Percentiles rank a stretch among this genome's conserved stretches.
Evolutionary conservation across 2,113 vertebrate genomes (phyloP).

Genomic region (Mus spicilegus): DNA sequence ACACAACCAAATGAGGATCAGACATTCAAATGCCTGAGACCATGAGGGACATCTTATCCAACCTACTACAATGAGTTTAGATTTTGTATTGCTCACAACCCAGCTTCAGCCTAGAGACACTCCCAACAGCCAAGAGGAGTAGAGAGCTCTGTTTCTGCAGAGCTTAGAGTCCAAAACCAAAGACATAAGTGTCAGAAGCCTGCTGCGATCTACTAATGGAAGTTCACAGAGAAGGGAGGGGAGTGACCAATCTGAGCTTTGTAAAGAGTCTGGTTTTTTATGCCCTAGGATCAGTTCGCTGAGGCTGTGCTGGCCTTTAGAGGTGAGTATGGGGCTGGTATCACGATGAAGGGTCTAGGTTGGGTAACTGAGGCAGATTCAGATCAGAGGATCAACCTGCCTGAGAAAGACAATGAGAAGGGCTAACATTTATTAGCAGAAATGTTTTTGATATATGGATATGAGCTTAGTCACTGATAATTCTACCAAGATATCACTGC

Average conservation of each 20-base stretch:
- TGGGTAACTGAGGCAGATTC: background rate
- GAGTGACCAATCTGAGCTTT: background rate
- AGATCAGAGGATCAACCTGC: background rate
- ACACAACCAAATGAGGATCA: background rate
- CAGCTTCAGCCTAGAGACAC: background rate
- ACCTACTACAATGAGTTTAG: background rate
- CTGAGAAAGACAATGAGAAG: background rate
- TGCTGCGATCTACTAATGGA: accelerated
- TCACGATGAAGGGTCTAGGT: background rate
- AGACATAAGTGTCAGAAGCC: background rate
- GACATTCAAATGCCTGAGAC: background rate
- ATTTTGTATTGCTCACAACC: accelerated
- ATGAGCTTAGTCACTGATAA: background rate
- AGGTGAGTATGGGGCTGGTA: background rate
- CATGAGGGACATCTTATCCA: background rate
- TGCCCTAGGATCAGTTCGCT: background rate
- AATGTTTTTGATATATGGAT: background rate
- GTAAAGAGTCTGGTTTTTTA: background rate
- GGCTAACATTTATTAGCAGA: background rate
- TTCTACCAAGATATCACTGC: background rate
- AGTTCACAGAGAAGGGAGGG: background rate
- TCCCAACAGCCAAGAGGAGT: background rate
- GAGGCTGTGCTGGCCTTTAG: background rate
- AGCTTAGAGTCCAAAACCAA: too few species aligned
- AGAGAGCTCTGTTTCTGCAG: background rate